These are phyloP conservation scores for Bettongia penicillata DNA, from an alignment of 2,113 vertebrate species.

Conservation along the genomic window DNA sequence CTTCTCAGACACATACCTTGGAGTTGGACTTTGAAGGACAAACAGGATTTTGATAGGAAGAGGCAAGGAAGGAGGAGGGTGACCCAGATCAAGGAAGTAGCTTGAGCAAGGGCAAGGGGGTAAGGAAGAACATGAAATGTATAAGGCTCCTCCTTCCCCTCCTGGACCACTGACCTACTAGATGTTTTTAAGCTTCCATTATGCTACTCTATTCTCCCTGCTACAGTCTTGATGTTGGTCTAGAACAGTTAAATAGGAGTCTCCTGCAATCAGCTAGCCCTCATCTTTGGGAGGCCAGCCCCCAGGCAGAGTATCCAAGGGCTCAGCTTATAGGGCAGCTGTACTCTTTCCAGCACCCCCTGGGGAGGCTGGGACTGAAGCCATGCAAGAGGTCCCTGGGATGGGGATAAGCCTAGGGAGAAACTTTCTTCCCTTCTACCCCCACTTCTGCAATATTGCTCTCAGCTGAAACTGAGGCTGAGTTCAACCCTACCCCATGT, in stretches of 20 bases:
- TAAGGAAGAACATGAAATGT: neutral
- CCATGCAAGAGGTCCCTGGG: neutral
- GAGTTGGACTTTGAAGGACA: neutral
- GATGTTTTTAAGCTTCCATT: neutral
- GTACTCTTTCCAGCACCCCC: neutral
- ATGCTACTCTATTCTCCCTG: neutral
- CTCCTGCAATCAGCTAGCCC: neutral
- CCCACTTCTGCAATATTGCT: neutral
- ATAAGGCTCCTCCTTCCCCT: neutral
- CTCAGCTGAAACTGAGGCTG: neutral
- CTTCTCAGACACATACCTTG: neutral
- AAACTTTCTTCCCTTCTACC: neutral
- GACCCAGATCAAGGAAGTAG: neutral
- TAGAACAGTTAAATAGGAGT: neutral
- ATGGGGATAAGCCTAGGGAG: neutral
- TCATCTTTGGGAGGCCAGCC: neutral
- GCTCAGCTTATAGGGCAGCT: no score
- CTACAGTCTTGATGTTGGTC: neutral
- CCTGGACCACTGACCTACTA: neutral
- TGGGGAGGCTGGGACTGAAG: neutral
- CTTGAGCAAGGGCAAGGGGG: neutral
- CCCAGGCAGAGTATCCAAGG: neutral
- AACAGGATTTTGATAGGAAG: neutral
- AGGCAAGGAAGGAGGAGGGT: neutral
- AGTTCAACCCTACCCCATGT: neutral